Base-by-base conservation (phyloP, 2,113 vertebrate species). In the Cinclus mexicanus region DNA sequence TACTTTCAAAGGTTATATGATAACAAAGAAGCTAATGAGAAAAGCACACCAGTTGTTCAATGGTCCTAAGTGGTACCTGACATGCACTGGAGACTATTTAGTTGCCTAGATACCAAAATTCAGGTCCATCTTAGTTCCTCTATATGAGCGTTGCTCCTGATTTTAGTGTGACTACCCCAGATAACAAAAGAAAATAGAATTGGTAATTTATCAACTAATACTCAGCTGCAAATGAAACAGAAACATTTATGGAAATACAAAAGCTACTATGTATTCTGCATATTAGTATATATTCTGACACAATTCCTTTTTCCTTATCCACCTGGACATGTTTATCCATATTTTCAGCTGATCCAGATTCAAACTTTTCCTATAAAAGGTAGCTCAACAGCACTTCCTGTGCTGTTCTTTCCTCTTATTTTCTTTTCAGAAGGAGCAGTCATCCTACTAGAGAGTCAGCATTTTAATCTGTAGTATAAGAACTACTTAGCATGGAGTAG, bases 311-410 rank as follows among this genome's bases (percentile, higher is more conserved):
- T 26, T 1, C 35, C 22, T 21, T 83, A 41, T 71, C 18, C 15
- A 68, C 20, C 23, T 53, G 37, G 18, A 61, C 0, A 0, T 2
- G 0, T 26, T 87, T 81, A 28, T 68, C 28, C 5, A 0, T 23
- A 47, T 78, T 50, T 78, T 78, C 47, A 75, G n/a, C 24, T n/a
- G 41, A 70, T 33, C 15, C 61, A 63, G 26, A 79, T 28, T 68
- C 61, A 83, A 59, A 83, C n/a, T 47, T 49, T 42, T 46, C 41
- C 24, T 47, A 4, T 25, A 37, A 22, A 37, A 67, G 42, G 41
- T 10, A 17, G 1, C 33, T 65, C 2, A 8, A 46, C 39, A 72
- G 18, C 35, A 26, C 28, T 64, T 84, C 59, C 14, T 15, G 24
- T 57, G 41, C 23, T 82, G 29, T 47, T 61, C 46, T 82, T 31